Percentiles rank a stretch among this genome's conserved stretches.
phyloP scores from a whole-genome alignment of 2,113 vertebrate genomes.

The Rhea americana region DNA sequence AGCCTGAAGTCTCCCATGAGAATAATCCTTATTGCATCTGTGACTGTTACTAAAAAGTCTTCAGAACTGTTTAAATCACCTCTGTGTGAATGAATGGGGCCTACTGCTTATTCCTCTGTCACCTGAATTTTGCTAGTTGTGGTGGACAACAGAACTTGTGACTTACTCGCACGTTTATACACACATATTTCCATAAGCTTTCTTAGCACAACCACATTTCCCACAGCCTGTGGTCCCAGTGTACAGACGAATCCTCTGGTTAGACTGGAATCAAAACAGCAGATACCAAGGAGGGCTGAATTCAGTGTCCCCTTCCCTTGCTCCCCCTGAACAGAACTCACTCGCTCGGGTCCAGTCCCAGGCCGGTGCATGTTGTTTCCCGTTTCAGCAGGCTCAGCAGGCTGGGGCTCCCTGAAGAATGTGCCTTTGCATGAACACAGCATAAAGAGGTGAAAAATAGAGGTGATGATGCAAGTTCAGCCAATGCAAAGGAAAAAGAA shows the following conservation, averaged over 20 bases:
- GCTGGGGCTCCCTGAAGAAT: fast-evolving
- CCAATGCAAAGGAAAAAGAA: background rate
- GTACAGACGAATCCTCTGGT: background rate
- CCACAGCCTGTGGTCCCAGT: background rate
- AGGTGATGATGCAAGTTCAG: background rate
- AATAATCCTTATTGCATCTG: background rate
- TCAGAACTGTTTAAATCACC: background rate
- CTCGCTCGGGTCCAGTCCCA: background rate
- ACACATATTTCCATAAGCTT: background rate
- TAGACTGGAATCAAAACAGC: background rate
- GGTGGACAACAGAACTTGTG: background rate
- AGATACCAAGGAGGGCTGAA: background rate
- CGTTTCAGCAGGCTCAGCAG: background rate
- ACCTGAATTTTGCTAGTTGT: background rate
- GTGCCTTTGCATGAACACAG: background rate
- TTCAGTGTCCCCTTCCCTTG: background rate
- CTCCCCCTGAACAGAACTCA: background rate
- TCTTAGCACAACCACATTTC: background rate
- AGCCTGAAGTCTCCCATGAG: background rate
- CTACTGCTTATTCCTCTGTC: background rate
- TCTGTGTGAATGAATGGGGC: background rate
- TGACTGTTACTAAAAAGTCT: background rate
- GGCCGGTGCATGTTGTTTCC: background rate
- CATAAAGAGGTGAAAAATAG: background rate
- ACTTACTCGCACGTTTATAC: background rate